Evolutionary conservation across 2,888 invertebrate species (phyloP), one percentile per base, ranked within the genome.

Genomic region (Leptopilina myrica): DNA sequence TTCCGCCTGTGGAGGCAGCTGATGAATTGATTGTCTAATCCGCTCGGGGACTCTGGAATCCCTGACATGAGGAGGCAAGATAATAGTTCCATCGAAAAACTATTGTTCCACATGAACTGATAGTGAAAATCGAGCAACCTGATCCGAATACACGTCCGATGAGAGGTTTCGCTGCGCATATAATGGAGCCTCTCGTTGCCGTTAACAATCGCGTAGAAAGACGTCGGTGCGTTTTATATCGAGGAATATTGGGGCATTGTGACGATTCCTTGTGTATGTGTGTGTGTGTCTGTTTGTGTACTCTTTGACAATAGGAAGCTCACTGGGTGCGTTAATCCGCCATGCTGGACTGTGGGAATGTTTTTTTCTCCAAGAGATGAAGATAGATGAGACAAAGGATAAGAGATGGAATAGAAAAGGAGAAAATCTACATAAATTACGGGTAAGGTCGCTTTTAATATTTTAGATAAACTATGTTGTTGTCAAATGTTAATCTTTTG

Each of bases 241-340:
- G 88, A 86, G 85, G 87, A 87, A 88, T 88, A 89, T 89, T 85
- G 86, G 85, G 85, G 85, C 85, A 87, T 88, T 88, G 88, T 88
- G 56, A 81, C 81, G 79, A 80, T 82, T 79, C 81, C 82, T 82
- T 75, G 80, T 82, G 81, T 82, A 67, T 80, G 80, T 76, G 79
- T 78, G 46, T 46, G 33, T 33, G 33, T 33, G 33, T 33, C 33
- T 33, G 33, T 5, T 46, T 46, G 46, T 46, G 46, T 46, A 79
- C 80, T 84, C 80, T 84, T 84, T 84, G 86, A 89, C 89, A 89
- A 89, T 89, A 85, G 88, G 87, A 88, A 88, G 85, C 86, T 86
- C 84, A 83, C 80, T 86, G 85, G 86, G 85, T 87, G 86, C 88
- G 86, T 86, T 87, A 87, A 88, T 87, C 87, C 87, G 78, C 80